Base-by-base conservation (phyloP, 2,797 vertebrate genomes). In the Gastrophryne carolinensis region DNA sequence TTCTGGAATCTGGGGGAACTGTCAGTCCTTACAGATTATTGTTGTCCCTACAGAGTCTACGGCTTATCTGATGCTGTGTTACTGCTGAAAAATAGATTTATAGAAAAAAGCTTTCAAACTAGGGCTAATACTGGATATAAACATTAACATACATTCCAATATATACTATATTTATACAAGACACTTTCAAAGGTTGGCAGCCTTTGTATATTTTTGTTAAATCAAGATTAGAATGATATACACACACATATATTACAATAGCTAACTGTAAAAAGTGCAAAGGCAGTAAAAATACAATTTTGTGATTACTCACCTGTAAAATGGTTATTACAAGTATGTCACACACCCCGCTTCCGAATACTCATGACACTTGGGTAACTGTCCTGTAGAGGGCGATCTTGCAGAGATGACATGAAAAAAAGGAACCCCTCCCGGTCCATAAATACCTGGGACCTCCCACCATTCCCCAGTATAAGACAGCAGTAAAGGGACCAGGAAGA, bases 101-200 rank as follows among this genome's bases (percentile, higher is more conserved):
- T 30, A 63, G n/a, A 29, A 63, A 29, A 44, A 4, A 44, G 5
- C 15, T 44, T 44, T 44, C 7, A n/a, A 30, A 47, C 37, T 32
- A 63, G n/a, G 15, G 37, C 60, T 27, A 44, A 63, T n/a, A 63
- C 10, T 19, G 1, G 5, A 44, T n/a, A n/a, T n/a, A n/a, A n/a
- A n/a, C n/a, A n/a, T n/a, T n/a, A n/a, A n/a, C n/a, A n/a, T n/a
- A n/a, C n/a, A n/a, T n/a, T n/a, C n/a, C n/a, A n/a, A n/a, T n/a
- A n/a, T n/a, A 52, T 52, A 11, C 15, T 23, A 23, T 29, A 63
- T 63, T 63, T 63, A 63, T 26, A 63, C 39, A 47, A 63, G 41
- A 63, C 24, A 39, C 61, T 63, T 63, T 63, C 61, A 63, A 10
- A 44, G 10, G 26, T 52, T 63, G 37, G 61, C 37, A 47, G 15